These are phyloP conservation scores for Ommatoiulus sabulosus DNA, from an alignment of 2,888 invertebrate species.

Conservation along the genomic window DNA sequence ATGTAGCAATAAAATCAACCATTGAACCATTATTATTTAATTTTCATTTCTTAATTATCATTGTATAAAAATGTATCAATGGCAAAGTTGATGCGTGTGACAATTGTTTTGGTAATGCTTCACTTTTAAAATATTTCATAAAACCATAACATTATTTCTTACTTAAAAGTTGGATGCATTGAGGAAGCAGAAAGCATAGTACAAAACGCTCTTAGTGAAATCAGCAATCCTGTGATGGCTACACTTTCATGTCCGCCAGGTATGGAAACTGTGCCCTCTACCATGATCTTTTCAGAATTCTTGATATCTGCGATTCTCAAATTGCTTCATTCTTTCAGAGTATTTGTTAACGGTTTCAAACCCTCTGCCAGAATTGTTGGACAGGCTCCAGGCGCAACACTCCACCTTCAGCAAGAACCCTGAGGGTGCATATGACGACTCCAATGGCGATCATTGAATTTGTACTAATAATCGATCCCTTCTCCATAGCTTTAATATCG, in stretches of 20 bases:
- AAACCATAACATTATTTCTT: not conserved
- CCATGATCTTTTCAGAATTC: not conserved
- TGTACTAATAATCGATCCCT: too few relatives aligned
- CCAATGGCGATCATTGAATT: not conserved
- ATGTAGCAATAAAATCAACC: conserved; percentile 41
- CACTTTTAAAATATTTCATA: conserved; percentile 62
- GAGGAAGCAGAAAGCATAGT: conserved; percentile 71
- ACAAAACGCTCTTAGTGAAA: conserved; percentile 72
- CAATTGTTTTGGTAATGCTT: too few relatives aligned
- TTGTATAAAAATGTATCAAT: too few relatives aligned
- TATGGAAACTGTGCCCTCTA: conserved; percentile 60
- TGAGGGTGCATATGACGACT: not conserved
- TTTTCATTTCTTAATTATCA: too few relatives aligned
- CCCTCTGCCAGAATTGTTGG: conserved; percentile 64
- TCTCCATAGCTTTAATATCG: not conserved
- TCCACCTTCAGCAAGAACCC: conserved; percentile 62
- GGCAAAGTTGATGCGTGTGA: too few relatives aligned
- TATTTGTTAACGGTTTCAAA: conserved; percentile 65
- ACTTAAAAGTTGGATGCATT: conserved; percentile 66
- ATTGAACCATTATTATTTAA: too few relatives aligned
- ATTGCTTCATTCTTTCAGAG: conserved; percentile 63
- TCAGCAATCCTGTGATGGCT: conserved; percentile 77
- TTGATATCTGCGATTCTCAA: not conserved
- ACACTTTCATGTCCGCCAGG: conserved; percentile 76
- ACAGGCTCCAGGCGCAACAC: conserved; percentile 62